These are phyloP conservation scores for Noctua janthe DNA, from an alignment of 2,888 invertebrate species.

Conservation along the genomic window DNA sequence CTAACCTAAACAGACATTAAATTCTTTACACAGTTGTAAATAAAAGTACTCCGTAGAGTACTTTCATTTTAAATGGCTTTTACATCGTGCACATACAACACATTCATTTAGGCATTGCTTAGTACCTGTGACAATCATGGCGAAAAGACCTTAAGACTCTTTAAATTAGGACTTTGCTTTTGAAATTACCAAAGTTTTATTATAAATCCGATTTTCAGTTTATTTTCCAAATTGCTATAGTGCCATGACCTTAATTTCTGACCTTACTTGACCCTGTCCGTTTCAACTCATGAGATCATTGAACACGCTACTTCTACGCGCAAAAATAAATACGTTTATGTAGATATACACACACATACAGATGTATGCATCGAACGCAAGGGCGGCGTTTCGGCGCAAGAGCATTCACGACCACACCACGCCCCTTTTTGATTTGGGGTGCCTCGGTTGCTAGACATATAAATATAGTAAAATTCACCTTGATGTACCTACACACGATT, in stretches of 20 bases:
- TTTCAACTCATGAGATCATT: constrained; percentile 12
- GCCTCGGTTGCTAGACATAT: neutral
- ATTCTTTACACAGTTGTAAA: constrained; percentile 19
- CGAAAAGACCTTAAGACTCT: neutral
- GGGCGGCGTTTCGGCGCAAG: neutral
- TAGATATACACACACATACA: neutral
- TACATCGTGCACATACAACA: constrained; percentile 1
- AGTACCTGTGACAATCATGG: neutral
- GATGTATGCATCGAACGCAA: neutral
- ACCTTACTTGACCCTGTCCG: constrained; percentile 31
- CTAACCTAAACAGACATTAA: constrained; percentile 7
- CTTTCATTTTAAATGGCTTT: constrained; percentile 14
- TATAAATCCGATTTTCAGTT: neutral
- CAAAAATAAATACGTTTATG: constrained; percentile 15
- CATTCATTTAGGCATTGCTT: neutral
- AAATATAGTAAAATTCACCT: neutral
- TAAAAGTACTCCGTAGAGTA: neutral
- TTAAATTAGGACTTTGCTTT: neutral
- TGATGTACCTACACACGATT: neutral
- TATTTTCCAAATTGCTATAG: neutral
- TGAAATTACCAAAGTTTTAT: neutral
- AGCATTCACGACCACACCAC: constrained; percentile 1
- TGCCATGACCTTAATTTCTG: constrained; percentile 1
- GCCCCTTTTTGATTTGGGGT: constrained; percentile 3
- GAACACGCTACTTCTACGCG: neutral